Percentiles rank a stretch among this genome's conserved stretches.
phyloP scores from a whole-genome alignment of 2,113 vertebrate genomes.

The Scartelaos histophorus region DNA sequence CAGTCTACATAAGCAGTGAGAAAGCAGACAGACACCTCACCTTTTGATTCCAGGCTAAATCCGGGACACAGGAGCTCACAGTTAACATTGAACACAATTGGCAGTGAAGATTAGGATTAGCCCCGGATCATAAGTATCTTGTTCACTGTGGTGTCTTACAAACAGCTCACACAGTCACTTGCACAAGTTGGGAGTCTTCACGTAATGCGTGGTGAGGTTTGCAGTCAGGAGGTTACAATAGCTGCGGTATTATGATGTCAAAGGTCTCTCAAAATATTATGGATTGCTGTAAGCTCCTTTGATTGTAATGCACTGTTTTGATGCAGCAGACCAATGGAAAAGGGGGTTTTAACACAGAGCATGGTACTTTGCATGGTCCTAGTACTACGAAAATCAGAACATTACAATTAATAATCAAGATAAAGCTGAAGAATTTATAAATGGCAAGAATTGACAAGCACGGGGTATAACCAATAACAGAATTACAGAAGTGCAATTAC shows the following conservation, averaged over 20 bases:
- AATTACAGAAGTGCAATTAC: background rate
- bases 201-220: background rate
- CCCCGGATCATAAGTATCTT: slow-evolving; percentile 15
- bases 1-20: slow-evolving; percentile 27
- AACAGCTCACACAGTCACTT: slow-evolving; percentile 14
- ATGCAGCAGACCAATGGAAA: too few species aligned
- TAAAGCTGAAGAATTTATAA: background rate
- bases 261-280: background rate
- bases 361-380: background rate
- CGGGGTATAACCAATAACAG: too few species aligned
- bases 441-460: background rate
- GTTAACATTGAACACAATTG: slow-evolving; percentile 41
- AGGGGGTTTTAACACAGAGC: too few species aligned
- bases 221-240: too few species aligned
- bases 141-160: slow-evolving; percentile 19
- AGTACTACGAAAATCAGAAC: background rate
- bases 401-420: background rate
- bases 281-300: too few species aligned
- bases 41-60: slow-evolving; percentile 34
- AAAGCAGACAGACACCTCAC: slow-evolving; percentile 30
- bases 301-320: too few species aligned
- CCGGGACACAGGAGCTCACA: slow-evolving; percentile 18
- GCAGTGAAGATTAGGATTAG: slow-evolving; percentile 56
- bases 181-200: background rate
- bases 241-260: background rate